Evolutionary conservation across 1,140 invertebrate species (phyloP).

Genomic region (Heliothis subflexa): DNA sequence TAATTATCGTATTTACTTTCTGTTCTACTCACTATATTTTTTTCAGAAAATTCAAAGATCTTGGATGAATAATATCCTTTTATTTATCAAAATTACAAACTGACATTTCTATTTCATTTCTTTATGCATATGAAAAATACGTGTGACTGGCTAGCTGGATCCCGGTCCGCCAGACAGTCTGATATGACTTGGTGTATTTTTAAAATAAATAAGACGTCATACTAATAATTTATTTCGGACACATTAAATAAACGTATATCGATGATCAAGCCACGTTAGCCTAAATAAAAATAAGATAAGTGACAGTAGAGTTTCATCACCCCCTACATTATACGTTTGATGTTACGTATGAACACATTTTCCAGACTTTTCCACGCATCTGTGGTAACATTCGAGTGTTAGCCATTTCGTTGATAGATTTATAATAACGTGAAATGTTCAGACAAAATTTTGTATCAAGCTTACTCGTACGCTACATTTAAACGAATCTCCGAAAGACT

Average conservation of each 20-base stretch:
- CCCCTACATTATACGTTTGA: conserved; percentile 18
- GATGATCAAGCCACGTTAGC: conserved; percentile 19
- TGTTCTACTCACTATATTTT: too few species aligned
- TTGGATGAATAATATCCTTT: too few species aligned
- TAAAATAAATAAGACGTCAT: conserved; percentile 56
- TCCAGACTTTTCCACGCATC: conserved; percentile 27
- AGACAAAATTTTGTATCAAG: background rate
- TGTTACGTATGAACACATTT: background rate
- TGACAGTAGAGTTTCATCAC: conserved; percentile 37
- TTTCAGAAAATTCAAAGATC: too few species aligned
- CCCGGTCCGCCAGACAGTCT: conserved; percentile 54
- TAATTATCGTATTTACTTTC: too few species aligned
- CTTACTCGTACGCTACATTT: background rate
- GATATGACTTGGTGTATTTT: conserved; percentile 29
- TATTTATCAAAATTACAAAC: too few species aligned
- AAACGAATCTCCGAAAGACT: background rate
- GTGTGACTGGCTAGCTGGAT: conserved; percentile 22
- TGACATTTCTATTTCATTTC: too few species aligned
- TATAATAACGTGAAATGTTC: conserved; percentile 4
- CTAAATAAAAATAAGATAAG: conserved; percentile 32
- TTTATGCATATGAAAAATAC: background rate
- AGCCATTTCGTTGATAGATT: conserved; percentile 27
- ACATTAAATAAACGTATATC: conserved; percentile 38
- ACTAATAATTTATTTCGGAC: conserved; percentile 45
- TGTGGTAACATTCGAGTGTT: background rate